A percentile compares a stretch with the other conserved stretches of the same genome.
These are phyloP conservation scores for Acanthopleura granulata DNA, from an alignment of 2,888 invertebrate genomes.

Conservation along the genomic window DNA sequence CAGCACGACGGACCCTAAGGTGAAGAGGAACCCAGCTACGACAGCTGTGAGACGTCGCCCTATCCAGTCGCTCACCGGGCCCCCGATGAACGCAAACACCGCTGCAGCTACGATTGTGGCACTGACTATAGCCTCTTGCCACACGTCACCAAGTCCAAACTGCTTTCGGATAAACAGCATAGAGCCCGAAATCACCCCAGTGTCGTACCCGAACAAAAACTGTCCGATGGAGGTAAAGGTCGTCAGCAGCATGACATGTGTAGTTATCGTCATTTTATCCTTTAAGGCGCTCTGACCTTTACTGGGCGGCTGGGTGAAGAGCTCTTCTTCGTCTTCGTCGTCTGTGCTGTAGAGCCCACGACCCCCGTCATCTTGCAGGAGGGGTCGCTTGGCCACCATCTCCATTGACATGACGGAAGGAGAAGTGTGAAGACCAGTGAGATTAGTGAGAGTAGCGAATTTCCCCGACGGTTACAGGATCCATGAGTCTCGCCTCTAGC, in stretches of 20 bases:
- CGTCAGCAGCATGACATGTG: constrained; percentile 32
- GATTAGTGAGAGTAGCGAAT: too few species aligned
- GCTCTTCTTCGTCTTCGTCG: constrained; percentile 7
- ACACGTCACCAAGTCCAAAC: constrained; percentile 67
- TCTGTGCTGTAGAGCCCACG: neutral
- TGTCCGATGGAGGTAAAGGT: constrained; percentile 70
- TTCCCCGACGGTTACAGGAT: too few species aligned
- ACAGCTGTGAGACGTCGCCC: constrained; percentile 71
- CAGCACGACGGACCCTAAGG: constrained; percentile 69
- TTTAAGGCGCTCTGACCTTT: neutral
- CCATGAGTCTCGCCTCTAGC: too few species aligned
- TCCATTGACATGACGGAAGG: neutral
- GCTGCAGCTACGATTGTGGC: constrained; percentile 69
- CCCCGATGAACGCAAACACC: constrained; percentile 66
- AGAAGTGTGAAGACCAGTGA: too few species aligned
- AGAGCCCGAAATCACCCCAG: constrained; percentile 73
- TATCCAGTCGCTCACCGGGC: constrained; percentile 68
- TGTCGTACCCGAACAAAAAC: constrained; percentile 67
- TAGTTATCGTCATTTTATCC: neutral
- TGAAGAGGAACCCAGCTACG: constrained; percentile 69
- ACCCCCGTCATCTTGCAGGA: neutral
- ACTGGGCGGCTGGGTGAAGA: neutral
- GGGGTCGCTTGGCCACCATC: constrained; percentile 4
- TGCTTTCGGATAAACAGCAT: constrained; percentile 68
- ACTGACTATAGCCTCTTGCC: constrained; percentile 72